Evolutionary conservation across 2,888 invertebrate species (phyloP).

Genomic region (Operophtera brumata): DNA sequence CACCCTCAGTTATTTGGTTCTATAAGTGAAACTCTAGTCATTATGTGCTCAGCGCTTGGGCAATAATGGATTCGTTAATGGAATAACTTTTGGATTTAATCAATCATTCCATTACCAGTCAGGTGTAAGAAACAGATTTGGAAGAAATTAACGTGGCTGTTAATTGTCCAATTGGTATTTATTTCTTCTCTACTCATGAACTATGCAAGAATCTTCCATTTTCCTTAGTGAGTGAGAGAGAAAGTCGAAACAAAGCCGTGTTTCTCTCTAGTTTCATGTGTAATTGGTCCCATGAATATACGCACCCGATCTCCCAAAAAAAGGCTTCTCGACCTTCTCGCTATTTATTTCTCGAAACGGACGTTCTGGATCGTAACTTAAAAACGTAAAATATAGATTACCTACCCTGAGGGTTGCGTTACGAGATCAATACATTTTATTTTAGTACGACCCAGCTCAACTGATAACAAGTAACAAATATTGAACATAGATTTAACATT

Average conservation of each 20-base stretch:
- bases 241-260: conserved; percentile 1
- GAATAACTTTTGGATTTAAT: conserved; percentile 38
- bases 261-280: conserved; percentile 17
- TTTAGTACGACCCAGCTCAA: conserved; percentile 18
- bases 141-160: conserved; percentile 8
- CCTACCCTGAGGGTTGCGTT: conserved; percentile 23
- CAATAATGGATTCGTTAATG: conserved; percentile 38
- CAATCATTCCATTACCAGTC: conserved; percentile 32
- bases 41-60: conserved; percentile 21
- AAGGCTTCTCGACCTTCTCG: conserved; percentile 17
- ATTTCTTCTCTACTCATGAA: conserved; percentile 6
- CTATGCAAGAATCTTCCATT: conserved; percentile 6
- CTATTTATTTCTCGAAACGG: conserved; percentile 31
- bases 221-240: conserved; percentile 1
- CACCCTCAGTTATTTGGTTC: conserved; percentile 4
- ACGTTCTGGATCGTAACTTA: conserved; percentile 34
- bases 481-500: conserved; percentile 3
- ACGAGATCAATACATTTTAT: conserved; percentile 28
- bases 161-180: conserved; percentile 13
- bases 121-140: conserved; percentile 25
- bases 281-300: conserved; percentile 23
- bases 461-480: conserved; percentile 9
- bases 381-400: conserved; percentile 34
- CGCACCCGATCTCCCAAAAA: conserved; percentile 16
- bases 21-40: conserved; percentile 19